Conservation (phyloP, 2,113 vertebrate genomes). For the Hippocampus comes region DNA sequence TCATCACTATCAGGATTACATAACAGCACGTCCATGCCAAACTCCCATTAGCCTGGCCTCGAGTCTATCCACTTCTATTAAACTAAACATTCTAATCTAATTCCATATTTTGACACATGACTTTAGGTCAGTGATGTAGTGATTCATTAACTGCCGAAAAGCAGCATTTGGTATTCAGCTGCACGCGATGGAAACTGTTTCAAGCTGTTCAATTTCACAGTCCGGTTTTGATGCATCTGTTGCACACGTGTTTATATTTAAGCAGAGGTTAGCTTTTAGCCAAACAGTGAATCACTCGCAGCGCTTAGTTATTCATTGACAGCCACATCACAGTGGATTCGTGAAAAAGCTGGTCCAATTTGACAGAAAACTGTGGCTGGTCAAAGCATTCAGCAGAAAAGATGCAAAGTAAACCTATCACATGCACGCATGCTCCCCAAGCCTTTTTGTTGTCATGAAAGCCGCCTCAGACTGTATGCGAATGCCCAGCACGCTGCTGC, state of each 20-base stretch:
- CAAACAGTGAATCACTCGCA: slow-evolving; percentile 46
- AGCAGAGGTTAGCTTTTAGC: slow-evolving; percentile 29
- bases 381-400: slow-evolving; percentile 45
- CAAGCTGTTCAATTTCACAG: slow-evolving; percentile 25
- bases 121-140: not conserved
- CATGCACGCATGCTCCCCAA: slow-evolving; percentile 42
- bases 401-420: slow-evolving; percentile 45
- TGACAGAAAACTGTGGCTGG: slow-evolving; percentile 21
- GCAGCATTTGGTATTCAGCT: slow-evolving; percentile 3
- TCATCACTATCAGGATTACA: not conserved
- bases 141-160: slow-evolving; percentile 2
- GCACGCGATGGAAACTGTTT: not conserved
- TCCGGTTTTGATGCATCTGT: slow-evolving; percentile 28
- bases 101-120: not conserved
- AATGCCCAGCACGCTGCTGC: slow-evolving; percentile 41
- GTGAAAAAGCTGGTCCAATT: slow-evolving; percentile 20
- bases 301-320: slow-evolving; percentile 34
- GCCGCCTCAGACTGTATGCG: slow-evolving; percentile 38
- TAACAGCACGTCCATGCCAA: not conserved
- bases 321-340: slow-evolving; percentile 20
- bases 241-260: slow-evolving; percentile 15
- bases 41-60: too few species aligned
- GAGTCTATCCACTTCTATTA: not conserved
- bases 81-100: slow-evolving; percentile 2
- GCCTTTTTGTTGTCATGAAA: slow-evolving; percentile 46